Conservation (phyloP, 2,113 vertebrate genomes). For the Cebus imitator region DNA sequence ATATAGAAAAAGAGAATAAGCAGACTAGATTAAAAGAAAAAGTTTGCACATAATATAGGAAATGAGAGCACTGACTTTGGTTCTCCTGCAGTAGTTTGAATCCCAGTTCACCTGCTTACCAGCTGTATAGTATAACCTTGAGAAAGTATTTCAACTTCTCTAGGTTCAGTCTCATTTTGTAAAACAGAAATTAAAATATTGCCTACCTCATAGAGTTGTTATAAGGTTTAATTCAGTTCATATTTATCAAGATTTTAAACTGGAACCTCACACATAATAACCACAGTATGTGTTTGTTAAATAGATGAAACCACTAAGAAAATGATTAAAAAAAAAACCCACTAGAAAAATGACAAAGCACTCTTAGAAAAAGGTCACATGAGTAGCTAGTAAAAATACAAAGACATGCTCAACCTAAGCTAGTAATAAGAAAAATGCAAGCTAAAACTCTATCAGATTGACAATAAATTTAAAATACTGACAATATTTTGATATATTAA, state of each 20-base stretch:
- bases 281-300: neutral
- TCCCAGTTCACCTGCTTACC: neutral
- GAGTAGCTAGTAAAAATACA: neutral
- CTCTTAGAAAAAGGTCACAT: neutral
- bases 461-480: neutral
- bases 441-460: neutral
- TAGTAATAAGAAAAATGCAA: neutral
- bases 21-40: neutral
- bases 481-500: neutral
- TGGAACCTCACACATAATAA: neutral
- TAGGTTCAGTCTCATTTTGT: neutral
- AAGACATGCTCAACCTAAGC: neutral
- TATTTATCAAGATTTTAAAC: neutral
- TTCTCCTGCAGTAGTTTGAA: neutral
- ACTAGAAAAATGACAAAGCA: neutral
- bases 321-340: neutral
- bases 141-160: neutral
- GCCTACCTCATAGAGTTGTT: neutral
- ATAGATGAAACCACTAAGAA: neutral
- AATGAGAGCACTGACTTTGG: neutral
- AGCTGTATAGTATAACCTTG: neutral
- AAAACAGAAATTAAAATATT: neutral
- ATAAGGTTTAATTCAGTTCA: neutral
- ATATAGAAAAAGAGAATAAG: neutral
- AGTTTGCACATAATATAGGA: neutral